Conservation (phyloP, 2,797 vertebrate species). For the Phaenicophaeus curvirostris region DNA sequence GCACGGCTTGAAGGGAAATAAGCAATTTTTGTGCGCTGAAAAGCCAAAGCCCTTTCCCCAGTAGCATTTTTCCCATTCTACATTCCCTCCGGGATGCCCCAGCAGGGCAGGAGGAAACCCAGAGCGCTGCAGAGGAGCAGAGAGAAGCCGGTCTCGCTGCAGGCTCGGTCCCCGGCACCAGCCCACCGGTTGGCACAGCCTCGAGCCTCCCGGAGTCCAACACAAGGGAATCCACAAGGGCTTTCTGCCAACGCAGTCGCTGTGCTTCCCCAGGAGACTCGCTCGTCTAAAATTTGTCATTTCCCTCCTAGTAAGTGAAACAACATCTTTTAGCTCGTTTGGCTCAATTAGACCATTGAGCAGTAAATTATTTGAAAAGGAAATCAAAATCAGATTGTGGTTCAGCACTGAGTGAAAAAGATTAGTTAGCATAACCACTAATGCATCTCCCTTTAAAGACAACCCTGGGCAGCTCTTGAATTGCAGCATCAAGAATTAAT, state of each 20-base stretch:
- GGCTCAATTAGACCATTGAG: slow-evolving; percentile 43
- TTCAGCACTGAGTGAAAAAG: background rate
- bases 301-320: slow-evolving; percentile 27
- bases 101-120: background rate
- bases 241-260: background rate
- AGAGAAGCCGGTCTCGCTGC: fast-evolving
- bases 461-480: background rate
- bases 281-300: background rate
- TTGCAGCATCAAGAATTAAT: slow-evolving; percentile 47
- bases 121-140: background rate
- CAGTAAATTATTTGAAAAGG: slow-evolving; percentile 54
- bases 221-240: background rate
- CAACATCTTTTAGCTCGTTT: background rate
- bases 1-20: fast-evolving
- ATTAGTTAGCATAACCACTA: slow-evolving; percentile 34
- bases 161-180: background rate
- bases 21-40: fast-evolving
- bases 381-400: slow-evolving; percentile 54
- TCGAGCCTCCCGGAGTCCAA: background rate
- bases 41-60: background rate
- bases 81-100: background rate
- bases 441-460: slow-evolving; percentile 19
- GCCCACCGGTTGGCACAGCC: background rate
- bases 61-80: background rate
- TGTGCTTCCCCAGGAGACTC: background rate